phyloP scores from a whole-genome alignment of 1,140 invertebrate genomes.

The Temnothorax longispinosus region DNA sequence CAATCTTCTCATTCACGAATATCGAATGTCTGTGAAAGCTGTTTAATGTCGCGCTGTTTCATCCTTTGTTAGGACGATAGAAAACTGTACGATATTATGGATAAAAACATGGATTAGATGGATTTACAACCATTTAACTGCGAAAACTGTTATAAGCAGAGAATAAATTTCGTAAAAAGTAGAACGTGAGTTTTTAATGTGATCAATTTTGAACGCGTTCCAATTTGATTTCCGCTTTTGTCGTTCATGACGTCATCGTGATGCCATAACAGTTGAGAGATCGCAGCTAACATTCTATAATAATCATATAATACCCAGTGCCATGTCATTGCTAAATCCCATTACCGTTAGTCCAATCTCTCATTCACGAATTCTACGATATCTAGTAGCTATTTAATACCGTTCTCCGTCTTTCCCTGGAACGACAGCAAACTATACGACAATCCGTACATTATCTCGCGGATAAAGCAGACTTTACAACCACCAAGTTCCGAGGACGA shows the following conservation, averaged over 20 bases:
- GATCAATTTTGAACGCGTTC: neutral
- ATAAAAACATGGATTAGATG: neutral
- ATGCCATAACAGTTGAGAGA: constrained; percentile 1
- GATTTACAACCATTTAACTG: constrained; percentile 54
- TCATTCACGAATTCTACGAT: constrained; percentile 27
- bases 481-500: constrained; percentile 30
- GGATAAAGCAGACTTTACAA: constrained; percentile 67
- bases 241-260: neutral
- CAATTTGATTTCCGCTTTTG: neutral
- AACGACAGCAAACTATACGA: neutral
- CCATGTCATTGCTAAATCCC: neutral
- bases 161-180: neutral
- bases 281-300: neutral
- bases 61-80: neutral
- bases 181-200: neutral
- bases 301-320: constrained; percentile 3
- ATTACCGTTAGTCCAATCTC: neutral
- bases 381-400: constrained; percentile 30
- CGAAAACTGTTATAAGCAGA: neutral
- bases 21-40: neutral
- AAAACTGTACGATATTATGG: neutral
- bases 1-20: neutral
- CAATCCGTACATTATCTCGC: constrained; percentile 62
- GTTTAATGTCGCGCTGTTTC: neutral
- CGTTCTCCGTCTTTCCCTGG: neutral